phyloP scores from a whole-genome alignment of 2,888 invertebrate genomes.

The Athalia rosae region DNA sequence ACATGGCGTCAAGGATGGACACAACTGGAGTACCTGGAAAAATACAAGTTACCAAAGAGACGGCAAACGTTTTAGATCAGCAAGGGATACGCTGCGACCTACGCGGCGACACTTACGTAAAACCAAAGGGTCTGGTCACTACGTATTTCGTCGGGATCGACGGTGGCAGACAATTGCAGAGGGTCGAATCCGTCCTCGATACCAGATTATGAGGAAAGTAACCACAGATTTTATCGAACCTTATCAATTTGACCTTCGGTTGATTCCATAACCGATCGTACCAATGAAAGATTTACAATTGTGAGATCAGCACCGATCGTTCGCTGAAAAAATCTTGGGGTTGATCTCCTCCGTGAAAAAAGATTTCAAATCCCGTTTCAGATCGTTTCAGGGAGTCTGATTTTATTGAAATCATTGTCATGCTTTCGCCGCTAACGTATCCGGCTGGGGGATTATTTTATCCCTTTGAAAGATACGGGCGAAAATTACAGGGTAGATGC shows the following conservation, averaged over 20 bases:
- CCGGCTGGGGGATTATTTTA: background rate
- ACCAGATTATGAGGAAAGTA: slow-evolving; percentile 62
- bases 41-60: slow-evolving; percentile 86
- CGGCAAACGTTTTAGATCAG: slow-evolving; percentile 81
- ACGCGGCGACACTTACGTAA: slow-evolving; percentile 83
- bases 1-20: slow-evolving; percentile 97
- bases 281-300: too few relatives aligned
- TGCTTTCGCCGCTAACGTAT: background rate
- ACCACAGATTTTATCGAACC: background rate
- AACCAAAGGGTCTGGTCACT: slow-evolving; percentile 81
- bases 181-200: slow-evolving; percentile 60
- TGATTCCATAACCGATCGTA: too few relatives aligned
- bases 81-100: slow-evolving; percentile 82
- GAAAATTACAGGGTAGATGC: slow-evolving; percentile 41
- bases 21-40: slow-evolving; percentile 88
- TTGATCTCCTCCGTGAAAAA: too few relatives aligned
- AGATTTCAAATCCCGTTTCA: too few relatives aligned
- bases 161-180: slow-evolving; percentile 72
- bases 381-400: too few relatives aligned
- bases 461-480: background rate
- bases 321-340: too few relatives aligned
- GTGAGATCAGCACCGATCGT: too few relatives aligned
- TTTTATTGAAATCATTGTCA: background rate
- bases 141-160: slow-evolving; percentile 85
- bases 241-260: background rate